Base-by-base conservation (phyloP, 2,113 vertebrate species). In the Lamprologus callipterus region DNA sequence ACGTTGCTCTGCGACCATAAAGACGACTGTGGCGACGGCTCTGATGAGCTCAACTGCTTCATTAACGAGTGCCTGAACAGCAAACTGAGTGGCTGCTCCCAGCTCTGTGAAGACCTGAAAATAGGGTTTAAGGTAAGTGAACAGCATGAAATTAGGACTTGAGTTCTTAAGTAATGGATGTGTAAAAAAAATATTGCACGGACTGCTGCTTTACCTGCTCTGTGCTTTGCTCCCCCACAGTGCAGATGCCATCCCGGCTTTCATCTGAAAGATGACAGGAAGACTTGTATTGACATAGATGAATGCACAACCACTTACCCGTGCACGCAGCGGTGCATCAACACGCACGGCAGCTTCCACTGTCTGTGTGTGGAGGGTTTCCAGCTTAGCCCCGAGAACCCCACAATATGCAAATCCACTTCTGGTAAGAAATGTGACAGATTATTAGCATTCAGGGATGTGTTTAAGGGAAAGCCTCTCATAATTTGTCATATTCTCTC, bases 251-350 rank as follows among this genome's bases (percentile, higher is more conserved):
- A 97, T 89, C 96, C 97, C 0, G 99, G 99, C 14, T 99, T 99
- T 97, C 96, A 97, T 16, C 97, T 99, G 90, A 99, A 99, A 96
- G 97, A 98, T 1, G 98, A 99, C 0, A 97, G 98, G 65, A 98
- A 98, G 94, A 99, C 98, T 0, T 99, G 98, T 9, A 95, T 98
- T 0, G 99, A 99, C 42, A 95, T 98, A 75, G 98, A 99, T 0
- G 99, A 99, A 94, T 99, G 98, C 96, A 97, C 96, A 12, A 98
- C 97, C 94, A 97, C 96, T 80, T 99, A 98, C 91, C 99, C 99
- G 87, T 99, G 99, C 96, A 98, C 98, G 60, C 99, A 99, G 96
- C 97, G 95, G 11, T 99, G 99, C 92, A 96, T 99, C 94, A 99
- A 99, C 96, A 98, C 97, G 0, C 96, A 97, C 1, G 99, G 99